Conservation (phyloP, 2,113 vertebrate genomes). For the Meriones unguiculatus region DNA sequence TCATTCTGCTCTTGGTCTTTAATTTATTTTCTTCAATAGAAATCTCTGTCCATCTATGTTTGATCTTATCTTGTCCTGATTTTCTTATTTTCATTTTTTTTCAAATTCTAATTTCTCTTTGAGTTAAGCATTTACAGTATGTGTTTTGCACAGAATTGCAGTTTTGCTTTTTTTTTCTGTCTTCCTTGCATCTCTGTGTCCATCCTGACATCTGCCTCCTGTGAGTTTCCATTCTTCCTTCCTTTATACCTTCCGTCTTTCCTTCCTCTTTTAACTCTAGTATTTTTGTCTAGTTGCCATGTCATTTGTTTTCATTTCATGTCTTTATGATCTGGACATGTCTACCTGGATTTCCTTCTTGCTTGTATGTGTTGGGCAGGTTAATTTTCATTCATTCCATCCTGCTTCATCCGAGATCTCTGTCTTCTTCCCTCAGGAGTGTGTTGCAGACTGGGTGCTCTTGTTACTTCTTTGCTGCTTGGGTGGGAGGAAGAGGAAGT, state of each 20-base stretch:
- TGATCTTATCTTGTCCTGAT: not conserved
- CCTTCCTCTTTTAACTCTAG: slow-evolving; percentile 71
- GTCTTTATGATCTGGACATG: not conserved
- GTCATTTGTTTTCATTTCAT: slow-evolving; percentile 39
- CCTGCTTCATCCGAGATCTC: not conserved
- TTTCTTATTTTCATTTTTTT: slow-evolving; percentile 35
- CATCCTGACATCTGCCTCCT: slow-evolving; percentile 73
- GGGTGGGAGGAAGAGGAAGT: not conserved
- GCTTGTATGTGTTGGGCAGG: not conserved
- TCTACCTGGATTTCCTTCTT: not conserved
- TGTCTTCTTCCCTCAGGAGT: not conserved
- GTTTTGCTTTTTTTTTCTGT: slow-evolving; percentile 18
- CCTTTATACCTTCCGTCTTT: slow-evolving; percentile 59
- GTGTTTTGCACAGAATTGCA: slow-evolving; percentile 48
- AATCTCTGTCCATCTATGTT: not conserved
- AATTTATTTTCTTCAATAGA: slow-evolving; percentile 46
- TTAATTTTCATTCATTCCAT: not conserved
- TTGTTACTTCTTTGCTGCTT: not conserved
- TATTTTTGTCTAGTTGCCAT: slow-evolving; percentile 59
- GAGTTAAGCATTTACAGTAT: not conserved
- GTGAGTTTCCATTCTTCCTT: slow-evolving; percentile 57
- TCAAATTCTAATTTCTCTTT: slow-evolving; percentile 5
- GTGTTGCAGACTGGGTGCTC: not conserved
- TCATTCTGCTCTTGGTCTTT: slow-evolving; percentile 4
- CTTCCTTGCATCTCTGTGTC: slow-evolving; percentile 53